These are phyloP conservation scores for Blastomussa wellsi DNA, from an alignment of 92 coral and sea anemone species.

Conservation along the genomic window DNA sequence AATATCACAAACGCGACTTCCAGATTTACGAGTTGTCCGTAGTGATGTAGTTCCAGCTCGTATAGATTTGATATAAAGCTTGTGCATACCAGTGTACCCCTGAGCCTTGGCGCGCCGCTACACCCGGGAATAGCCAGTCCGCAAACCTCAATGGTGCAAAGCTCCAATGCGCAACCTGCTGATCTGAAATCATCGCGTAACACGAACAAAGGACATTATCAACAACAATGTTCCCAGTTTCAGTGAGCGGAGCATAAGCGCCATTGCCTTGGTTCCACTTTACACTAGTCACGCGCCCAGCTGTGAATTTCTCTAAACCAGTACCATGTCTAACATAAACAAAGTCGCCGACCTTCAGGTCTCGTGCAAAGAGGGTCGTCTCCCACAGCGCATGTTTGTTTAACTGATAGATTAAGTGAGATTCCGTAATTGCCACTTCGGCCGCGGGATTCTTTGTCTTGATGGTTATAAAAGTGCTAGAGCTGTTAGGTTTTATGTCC, in stretches of 20 bases:
- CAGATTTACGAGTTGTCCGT: neutral
- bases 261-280: conserved; percentile 50
- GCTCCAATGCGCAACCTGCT: conserved; percentile 76
- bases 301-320: conserved; percentile 52
- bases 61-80: conserved; percentile 23
- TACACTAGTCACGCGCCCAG: conserved; percentile 65
- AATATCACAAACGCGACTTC: neutral
- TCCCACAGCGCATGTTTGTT: conserved; percentile 79
- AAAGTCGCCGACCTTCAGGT: conserved; percentile 70
- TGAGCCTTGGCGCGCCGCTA: conserved; percentile 46
- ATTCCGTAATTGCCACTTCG: conserved; percentile 74
- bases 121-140: conserved; percentile 60
- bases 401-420: conserved; percentile 88
- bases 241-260: conserved; percentile 92
- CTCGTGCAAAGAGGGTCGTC: conserved; percentile 64
- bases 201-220: conserved; percentile 84
- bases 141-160: conserved; percentile 77
- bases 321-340: conserved; percentile 64
- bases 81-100: conserved; percentile 95
- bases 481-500: conserved; percentile 70
- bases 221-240: conserved; percentile 86
- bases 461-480: conserved; percentile 56
- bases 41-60: conserved; percentile 17
- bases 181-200: conserved; percentile 77
- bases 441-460: conserved; percentile 69